phyloP scores from a whole-genome alignment of 2,113 vertebrate genomes.

The Brachirus orientalis region DNA sequence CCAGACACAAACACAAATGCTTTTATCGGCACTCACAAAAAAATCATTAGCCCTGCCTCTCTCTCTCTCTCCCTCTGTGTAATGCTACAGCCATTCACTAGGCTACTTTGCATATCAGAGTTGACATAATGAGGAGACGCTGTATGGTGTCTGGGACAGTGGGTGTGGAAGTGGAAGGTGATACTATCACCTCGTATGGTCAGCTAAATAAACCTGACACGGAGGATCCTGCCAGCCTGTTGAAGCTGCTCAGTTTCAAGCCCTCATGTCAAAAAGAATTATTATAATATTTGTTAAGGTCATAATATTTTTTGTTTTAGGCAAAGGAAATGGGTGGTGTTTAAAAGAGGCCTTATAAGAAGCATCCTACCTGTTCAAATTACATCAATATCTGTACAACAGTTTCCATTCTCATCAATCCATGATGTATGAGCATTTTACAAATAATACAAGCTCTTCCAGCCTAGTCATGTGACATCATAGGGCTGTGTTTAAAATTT shows the following conservation, averaged over 20 bases:
- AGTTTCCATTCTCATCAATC: too few species aligned
- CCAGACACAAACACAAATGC: slow-evolving; percentile 12
- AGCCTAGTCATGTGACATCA: too few species aligned
- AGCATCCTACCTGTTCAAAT: too few species aligned
- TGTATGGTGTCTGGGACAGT: slow-evolving; percentile 49
- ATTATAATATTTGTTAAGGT: not conserved
- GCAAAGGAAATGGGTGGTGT: too few species aligned
- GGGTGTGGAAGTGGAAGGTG: slow-evolving; percentile 61
- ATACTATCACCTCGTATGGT: slow-evolving; percentile 41
- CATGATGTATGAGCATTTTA: too few species aligned
- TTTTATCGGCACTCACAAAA: not conserved
- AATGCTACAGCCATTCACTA: slow-evolving; percentile 25
- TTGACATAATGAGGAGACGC: slow-evolving; percentile 59
- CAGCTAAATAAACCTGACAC: slow-evolving; percentile 46
- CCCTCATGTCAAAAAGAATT: slow-evolving; percentile 9
- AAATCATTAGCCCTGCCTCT: slow-evolving; percentile 4
- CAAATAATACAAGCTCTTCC: too few species aligned
- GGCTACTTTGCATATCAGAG: slow-evolving; percentile 63
- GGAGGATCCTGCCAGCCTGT: slow-evolving; percentile 2
- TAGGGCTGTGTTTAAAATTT: too few species aligned
- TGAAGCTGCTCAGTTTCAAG: slow-evolving; percentile 24
- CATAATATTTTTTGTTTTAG: too few species aligned
- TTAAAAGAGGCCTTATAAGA: too few species aligned
- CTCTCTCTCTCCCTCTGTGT: slow-evolving; percentile 7
- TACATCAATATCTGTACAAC: too few species aligned